Evolutionary conservation across 2,888 invertebrate genomes (phyloP).

Genomic region (Drosophila infuscata): DNA sequence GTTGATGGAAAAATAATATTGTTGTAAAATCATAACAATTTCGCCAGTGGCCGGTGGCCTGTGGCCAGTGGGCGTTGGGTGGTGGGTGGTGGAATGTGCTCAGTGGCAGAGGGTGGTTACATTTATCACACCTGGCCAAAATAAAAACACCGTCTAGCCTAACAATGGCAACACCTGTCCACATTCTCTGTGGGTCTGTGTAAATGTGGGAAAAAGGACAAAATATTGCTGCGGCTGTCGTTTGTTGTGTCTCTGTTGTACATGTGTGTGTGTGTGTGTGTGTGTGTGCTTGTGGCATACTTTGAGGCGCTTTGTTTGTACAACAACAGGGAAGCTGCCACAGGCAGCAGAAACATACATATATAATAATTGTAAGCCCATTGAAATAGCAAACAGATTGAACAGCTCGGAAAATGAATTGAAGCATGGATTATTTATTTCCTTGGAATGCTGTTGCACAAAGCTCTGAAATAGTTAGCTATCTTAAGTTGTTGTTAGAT

Average conservation of each 20-base stretch:
- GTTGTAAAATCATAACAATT: conserved; percentile 76
- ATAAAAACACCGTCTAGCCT: conserved; percentile 10
- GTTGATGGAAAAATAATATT: conserved; percentile 78
- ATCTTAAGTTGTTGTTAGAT: not conserved
- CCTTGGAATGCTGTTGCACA: not conserved
- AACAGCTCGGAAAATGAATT: conserved; percentile 2
- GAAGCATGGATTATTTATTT: conserved; percentile 6
- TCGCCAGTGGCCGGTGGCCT: not conserved
- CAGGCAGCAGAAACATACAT: conserved; percentile 10
- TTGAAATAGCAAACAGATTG: conserved; percentile 21
- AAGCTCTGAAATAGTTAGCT: not conserved
- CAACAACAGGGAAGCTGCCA: conserved; percentile 15
- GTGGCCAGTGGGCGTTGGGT: not conserved
- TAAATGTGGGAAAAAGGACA: conserved; percentile 24
- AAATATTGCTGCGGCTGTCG: conserved; percentile 15
- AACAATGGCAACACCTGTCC: conserved; percentile 54
- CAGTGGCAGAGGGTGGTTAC: not conserved
- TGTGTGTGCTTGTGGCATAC: conserved; percentile 20
- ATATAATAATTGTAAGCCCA: conserved; percentile 29
- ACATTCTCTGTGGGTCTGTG: conserved; percentile 17
- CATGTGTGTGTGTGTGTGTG: not conserved
- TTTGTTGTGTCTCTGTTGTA: conserved; percentile 7
- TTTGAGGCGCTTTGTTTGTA: conserved; percentile 28
- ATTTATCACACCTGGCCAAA: conserved; percentile 29
- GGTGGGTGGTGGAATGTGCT: not conserved